Evolutionary conservation across 1,140 invertebrate genomes (phyloP), one percentile per base, ranked within the genome.

Genomic region (Calycopis cecrops): DNA sequence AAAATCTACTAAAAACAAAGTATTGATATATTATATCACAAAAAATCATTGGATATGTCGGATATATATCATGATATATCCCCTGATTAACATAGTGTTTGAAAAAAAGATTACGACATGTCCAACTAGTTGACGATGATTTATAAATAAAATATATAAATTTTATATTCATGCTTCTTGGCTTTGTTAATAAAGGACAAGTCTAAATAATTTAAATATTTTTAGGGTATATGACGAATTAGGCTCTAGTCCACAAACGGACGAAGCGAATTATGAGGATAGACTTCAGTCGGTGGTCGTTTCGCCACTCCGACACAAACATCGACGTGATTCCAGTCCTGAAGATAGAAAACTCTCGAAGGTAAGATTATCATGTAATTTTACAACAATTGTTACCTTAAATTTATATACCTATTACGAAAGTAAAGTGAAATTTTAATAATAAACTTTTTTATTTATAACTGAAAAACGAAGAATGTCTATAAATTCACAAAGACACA

Each of bases 261-360:
- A 84, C 63, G 83, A 85, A 4, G 61, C 74, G 21, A 67, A 71
- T 11, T 84, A 79, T 50, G 83, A 86, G 38, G 83, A 86, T 52
- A 63, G 81, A 42, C 58, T 85, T 33, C 81, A 85, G 57, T 85
- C 79, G n/a, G 84, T 87, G 6, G 81, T 87, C 10, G 79, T 85
- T 9, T 87, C 84, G 34, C 84, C 84, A 9, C 81, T 81, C 58
- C 74, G 80, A 21, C 72, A 82, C 35, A 72, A 73, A 47, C 84
- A 85, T 48, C 67, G 79, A 8, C 70, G 80, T 12, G 84, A 87
- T 52, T 87, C 84, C n/a, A 87, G 78, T 52, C 70, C 81, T 0
- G 84, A 87, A 38, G 84, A 85, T 47, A 63, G 79, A 42, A 85
- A 87, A 66, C 77, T 81, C 68, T 84, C 81, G 48, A 87, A 85